phyloP scores from a whole-genome alignment of 2,888 invertebrate species.

The Tenthredo mesomela region DNA sequence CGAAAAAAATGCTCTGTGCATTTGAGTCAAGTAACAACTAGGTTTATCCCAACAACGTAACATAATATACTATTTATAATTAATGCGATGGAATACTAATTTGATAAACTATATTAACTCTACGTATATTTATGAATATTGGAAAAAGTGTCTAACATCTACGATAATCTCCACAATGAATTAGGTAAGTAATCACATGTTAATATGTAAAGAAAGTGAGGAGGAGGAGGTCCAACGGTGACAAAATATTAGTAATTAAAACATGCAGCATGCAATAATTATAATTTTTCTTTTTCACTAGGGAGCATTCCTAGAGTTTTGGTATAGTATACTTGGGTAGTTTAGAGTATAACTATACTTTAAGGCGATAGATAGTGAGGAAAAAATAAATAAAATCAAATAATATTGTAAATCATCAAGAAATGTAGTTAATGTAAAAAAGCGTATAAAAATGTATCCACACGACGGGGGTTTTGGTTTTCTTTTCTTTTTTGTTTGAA shows the following conservation, averaged over 20 bases:
- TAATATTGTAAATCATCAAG: constrained; percentile 47
- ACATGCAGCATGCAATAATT: constrained; percentile 34
- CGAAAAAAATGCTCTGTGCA: background rate
- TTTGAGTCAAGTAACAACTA: background rate
- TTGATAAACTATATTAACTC: background rate
- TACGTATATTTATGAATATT: background rate
- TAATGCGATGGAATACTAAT: background rate
- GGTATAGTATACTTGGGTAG: background rate
- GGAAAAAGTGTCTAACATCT: background rate
- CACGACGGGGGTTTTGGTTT: constrained; percentile 64
- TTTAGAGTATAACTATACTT: constrained; percentile 8
- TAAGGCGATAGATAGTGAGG: constrained; percentile 14
- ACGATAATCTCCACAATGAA: constrained; percentile 1
- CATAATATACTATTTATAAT: background rate
- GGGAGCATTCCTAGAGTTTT: background rate
- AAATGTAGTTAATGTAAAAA: constrained; percentile 55
- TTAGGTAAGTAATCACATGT: background rate
- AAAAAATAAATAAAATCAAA: constrained; percentile 41
- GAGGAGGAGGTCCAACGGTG: background rate
- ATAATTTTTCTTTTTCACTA: background rate
- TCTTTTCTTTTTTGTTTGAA: constrained; percentile 50
- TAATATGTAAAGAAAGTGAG: constrained; percentile 3
- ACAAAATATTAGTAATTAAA: constrained; percentile 33
- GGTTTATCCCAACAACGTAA: background rate
- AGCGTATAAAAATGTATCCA: constrained; percentile 74